phyloP scores from a whole-genome alignment of 2,113 vertebrate genomes.

The Paramisgurnus dabryanus region DNA sequence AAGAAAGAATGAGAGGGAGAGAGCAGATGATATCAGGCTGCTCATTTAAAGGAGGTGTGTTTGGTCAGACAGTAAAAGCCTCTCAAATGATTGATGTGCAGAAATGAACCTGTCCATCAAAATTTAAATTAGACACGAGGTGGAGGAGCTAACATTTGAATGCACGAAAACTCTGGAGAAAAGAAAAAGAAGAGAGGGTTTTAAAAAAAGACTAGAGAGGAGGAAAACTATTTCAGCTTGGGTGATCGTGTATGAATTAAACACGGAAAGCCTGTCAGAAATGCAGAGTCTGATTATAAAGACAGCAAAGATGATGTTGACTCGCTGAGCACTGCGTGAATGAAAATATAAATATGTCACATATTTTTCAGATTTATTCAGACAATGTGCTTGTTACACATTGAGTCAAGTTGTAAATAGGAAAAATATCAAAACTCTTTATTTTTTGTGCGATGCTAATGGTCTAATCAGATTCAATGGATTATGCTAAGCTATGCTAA shows the following conservation, averaged over 20 bases:
- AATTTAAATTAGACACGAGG: slow-evolving; percentile 27
- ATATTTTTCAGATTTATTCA: slow-evolving; percentile 11
- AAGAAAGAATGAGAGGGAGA: not conserved
- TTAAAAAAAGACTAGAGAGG: not conserved
- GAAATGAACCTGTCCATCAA: slow-evolving; percentile 29
- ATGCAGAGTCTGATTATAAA: slow-evolving; percentile 14
- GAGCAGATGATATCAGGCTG: slow-evolving; percentile 31
- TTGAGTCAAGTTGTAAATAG: too few relatives aligned
- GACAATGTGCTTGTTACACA: not conserved
- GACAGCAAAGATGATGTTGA: not conserved
- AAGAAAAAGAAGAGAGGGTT: not conserved
- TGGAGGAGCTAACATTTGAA: slow-evolving; percentile 31
- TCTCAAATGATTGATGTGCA: slow-evolving; percentile 44
- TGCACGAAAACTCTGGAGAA: not conserved
- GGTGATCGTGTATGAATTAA: slow-evolving; percentile 4
- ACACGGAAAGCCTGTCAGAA: not conserved
- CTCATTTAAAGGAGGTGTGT: slow-evolving; percentile 29
- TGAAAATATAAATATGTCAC: slow-evolving; percentile 15
- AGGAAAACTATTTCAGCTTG: not conserved
- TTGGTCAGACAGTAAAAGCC: slow-evolving; percentile 23
- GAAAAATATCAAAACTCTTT: too few relatives aligned
- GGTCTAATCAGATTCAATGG: too few relatives aligned
- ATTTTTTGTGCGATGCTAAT: too few relatives aligned
- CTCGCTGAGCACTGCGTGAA: not conserved
- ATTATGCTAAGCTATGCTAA: too few relatives aligned